Evolutionary conservation across 2,888 invertebrate genomes (phyloP).

Genomic region (Lypha dubia): DNA sequence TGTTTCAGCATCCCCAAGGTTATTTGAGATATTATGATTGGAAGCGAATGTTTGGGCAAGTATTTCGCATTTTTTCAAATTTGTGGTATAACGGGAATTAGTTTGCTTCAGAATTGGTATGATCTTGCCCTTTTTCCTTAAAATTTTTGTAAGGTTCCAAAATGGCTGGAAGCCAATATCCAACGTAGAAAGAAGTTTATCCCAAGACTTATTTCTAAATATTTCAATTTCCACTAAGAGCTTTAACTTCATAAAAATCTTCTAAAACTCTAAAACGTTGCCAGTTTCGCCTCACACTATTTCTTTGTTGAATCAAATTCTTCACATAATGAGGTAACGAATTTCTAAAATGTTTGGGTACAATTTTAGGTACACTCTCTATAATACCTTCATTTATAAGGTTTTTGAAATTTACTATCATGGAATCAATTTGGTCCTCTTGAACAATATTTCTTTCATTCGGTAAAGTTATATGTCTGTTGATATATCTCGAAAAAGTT

Average conservation of each 20-base stretch:
- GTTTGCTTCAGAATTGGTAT: slow-evolving; percentile 21
- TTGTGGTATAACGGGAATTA: neutral
- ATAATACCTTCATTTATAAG: slow-evolving; percentile 3
- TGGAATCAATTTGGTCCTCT: too few species aligned
- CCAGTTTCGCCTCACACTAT: neutral
- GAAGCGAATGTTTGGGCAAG: neutral
- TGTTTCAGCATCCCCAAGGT: neutral
- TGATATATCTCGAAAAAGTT: slow-evolving; percentile 1
- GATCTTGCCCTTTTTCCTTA: neutral
- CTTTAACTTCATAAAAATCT: neutral
- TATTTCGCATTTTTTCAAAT: neutral
- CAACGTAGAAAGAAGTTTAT: neutral
- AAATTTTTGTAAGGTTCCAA: slow-evolving; percentile 7
- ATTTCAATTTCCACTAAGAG: neutral
- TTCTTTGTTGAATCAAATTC: neutral
- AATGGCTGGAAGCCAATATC: slow-evolving; percentile 4
- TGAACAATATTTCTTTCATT: too few species aligned
- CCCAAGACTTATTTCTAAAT: neutral
- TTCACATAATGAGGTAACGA: neutral
- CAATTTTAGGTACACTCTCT: neutral
- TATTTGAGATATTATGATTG: neutral
- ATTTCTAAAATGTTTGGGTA: neutral
- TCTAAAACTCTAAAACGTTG: neutral
- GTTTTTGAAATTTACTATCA: neutral
- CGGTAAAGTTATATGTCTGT: too few species aligned